A percentile compares a stretch with the other conserved stretches of the same genome.
Evolutionary conservation across 2,113 vertebrate species (phyloP).

Genomic region (Aepyceros melampus): DNA sequence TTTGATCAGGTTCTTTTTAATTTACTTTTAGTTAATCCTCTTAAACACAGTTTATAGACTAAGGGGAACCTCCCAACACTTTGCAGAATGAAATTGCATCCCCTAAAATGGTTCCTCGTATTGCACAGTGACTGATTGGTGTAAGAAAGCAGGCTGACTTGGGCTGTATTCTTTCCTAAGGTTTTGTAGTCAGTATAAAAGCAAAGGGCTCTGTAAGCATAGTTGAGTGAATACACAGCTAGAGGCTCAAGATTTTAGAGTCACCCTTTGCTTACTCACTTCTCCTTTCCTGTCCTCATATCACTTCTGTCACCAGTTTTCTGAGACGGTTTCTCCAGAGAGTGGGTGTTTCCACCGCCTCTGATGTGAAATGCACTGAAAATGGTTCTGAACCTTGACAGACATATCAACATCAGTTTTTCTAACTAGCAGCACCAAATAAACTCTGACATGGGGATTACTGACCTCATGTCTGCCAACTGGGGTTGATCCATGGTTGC

Average conservation of each 20-base stretch:
- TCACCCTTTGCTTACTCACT: not conserved
- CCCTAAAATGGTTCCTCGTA: not conserved
- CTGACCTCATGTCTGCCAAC: not conserved
- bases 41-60: not conserved
- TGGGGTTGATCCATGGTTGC: not conserved
- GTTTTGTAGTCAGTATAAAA: not conserved
- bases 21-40: not conserved
- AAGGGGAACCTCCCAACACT: not conserved
- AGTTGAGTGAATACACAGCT: not conserved
- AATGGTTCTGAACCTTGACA: not conserved
- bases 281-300: not conserved
- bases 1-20: not conserved
- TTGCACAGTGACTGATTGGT: not conserved
- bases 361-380: not conserved
- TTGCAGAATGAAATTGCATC: not conserved
- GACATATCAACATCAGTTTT: not conserved
- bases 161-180: not conserved
- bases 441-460: not conserved
- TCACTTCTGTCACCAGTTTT: not conserved
- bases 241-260: not conserved
- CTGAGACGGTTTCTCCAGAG: accelerated
- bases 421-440: not conserved
- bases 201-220: not conserved
- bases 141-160: not conserved
- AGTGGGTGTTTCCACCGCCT: accelerated